These are phyloP conservation scores for Vireo griseus DNA, from an alignment of 2,797 vertebrate genomes.

Conservation along the genomic window DNA sequence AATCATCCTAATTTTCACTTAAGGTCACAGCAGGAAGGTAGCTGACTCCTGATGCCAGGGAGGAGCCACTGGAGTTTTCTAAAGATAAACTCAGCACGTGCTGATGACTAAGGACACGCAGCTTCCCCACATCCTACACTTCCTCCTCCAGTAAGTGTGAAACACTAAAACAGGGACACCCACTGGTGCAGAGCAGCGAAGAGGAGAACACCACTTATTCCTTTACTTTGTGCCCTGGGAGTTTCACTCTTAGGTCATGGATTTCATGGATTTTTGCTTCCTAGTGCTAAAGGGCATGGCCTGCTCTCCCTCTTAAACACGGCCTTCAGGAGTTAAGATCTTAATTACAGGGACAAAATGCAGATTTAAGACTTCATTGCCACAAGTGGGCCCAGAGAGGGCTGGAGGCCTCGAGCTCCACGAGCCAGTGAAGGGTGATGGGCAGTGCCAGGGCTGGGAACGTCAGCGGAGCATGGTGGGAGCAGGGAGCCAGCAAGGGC, in stretches of 20 bases:
- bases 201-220: background rate
- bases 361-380: background rate
- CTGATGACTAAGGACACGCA: background rate
- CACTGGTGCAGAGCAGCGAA: background rate
- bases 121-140: background rate
- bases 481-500: background rate
- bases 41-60: background rate
- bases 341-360: constrained; percentile 6
- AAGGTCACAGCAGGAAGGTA: background rate
- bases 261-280: background rate
- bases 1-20: background rate
- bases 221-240: background rate
- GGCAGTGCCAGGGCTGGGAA: background rate
- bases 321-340: background rate
- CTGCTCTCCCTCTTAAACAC: background rate
- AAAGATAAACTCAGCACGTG: background rate
- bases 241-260: background rate
- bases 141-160: background rate
- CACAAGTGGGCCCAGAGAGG: background rate
- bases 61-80: background rate
- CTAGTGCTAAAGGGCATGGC: background rate
- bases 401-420: background rate
- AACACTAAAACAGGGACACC: background rate
- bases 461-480: fast-evolving
- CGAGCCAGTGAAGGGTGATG: background rate